phyloP scores from a whole-genome alignment of 2,888 invertebrate species.

The Microplitis deprimator region DNA sequence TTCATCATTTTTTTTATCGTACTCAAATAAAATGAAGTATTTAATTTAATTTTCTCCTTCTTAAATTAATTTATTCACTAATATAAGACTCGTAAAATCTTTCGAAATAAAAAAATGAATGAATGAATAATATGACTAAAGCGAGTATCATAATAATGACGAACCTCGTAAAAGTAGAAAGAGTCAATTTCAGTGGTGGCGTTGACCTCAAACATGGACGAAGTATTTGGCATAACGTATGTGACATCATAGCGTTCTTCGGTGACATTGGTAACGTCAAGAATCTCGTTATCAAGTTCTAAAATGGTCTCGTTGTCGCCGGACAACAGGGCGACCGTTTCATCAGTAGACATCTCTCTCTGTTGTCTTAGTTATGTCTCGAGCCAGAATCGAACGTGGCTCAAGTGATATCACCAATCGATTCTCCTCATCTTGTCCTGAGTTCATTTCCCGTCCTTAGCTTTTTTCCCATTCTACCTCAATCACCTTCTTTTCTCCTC shows the following conservation, averaged over 20 bases:
- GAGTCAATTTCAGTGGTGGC: conserved; percentile 67
- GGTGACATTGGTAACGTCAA: conserved; percentile 45
- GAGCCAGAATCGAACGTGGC: conserved; percentile 26
- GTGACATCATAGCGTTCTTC: conserved; percentile 47
- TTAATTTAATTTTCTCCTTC: too few relatives aligned
- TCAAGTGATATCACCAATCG: conserved; percentile 32
- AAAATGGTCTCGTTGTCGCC: conserved; percentile 30
- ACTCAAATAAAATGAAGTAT: too few relatives aligned
- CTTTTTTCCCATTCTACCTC: conserved; percentile 6
- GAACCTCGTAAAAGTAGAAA: conserved; percentile 72
- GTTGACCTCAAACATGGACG: conserved; percentile 52
- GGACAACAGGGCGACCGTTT: conserved; percentile 28
- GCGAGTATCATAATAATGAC: conserved; percentile 42
- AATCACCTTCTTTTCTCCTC: neutral
- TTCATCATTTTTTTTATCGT: too few relatives aligned
- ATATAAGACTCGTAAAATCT: neutral
- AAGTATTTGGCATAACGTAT: conserved; percentile 52
- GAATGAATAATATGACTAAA: conserved; percentile 12
- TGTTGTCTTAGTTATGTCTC: conserved; percentile 14
- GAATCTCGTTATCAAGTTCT: conserved; percentile 29
- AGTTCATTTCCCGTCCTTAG: conserved; percentile 24
- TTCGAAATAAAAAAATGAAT: conserved; percentile 7
- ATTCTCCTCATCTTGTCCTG: conserved; percentile 23
- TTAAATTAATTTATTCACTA: neutral
- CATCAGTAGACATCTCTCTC: conserved; percentile 35